phyloP scores from a whole-genome alignment of 1,140 invertebrate species.

The Drosophila tristis region DNA sequence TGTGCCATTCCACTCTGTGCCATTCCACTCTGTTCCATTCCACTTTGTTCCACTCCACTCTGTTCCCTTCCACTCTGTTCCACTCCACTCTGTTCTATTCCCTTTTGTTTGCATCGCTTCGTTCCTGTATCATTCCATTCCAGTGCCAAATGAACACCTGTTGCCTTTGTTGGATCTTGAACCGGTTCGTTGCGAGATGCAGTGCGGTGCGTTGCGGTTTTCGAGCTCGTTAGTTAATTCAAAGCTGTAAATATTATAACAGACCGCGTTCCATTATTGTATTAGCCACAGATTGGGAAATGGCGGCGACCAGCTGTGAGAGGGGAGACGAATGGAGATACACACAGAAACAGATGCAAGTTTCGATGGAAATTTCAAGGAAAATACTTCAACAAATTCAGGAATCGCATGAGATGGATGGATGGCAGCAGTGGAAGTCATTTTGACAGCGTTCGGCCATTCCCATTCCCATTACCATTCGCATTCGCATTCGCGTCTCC shows the following conservation, averaged over 20 bases:
- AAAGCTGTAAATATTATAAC: conserved; percentile 80
- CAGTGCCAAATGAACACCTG: conserved; percentile 55
- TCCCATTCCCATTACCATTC: too few relatives aligned
- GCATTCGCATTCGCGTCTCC: too few relatives aligned
- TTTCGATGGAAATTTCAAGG: conserved; percentile 10
- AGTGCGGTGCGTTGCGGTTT: not conserved
- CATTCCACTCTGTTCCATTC: not conserved
- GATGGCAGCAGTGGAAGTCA: not conserved
- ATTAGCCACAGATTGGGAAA: conserved; percentile 52
- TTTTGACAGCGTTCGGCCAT: conserved; percentile 13
- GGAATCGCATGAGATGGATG: not conserved
- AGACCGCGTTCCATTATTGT: conserved; percentile 75
- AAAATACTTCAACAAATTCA: too few relatives aligned
- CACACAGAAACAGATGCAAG: not conserved
- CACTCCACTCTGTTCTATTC: conserved; percentile 24
- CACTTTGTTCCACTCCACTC: too few relatives aligned
- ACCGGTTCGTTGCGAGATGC: conserved; percentile 46
- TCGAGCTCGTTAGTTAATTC: conserved; percentile 79
- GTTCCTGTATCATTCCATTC: too few relatives aligned
- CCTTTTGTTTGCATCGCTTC: conserved; percentile 14
- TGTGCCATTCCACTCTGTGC: too few relatives aligned
- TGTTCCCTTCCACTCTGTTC: too few relatives aligned
- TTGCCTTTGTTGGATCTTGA: conserved; percentile 39
- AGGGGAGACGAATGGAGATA: not conserved
- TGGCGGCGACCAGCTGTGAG: not conserved